phyloP scores from a whole-genome alignment of 1,140 invertebrate genomes.

The Drosophila nebulosa region DNA sequence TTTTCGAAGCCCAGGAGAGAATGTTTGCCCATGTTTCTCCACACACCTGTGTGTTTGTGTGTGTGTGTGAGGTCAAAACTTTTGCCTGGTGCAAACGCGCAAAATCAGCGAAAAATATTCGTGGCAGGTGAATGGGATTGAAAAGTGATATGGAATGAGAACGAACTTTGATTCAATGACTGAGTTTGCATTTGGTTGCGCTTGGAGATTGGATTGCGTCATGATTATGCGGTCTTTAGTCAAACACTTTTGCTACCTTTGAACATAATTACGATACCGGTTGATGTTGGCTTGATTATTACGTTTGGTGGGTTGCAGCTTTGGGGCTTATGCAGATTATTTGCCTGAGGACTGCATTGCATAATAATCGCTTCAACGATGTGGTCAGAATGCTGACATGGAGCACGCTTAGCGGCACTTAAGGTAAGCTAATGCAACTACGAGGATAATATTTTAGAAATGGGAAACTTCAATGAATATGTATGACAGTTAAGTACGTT shows the following conservation, averaged over 20 bases:
- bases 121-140: slow-evolving; percentile 39
- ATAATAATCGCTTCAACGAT: background rate
- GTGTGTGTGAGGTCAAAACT: slow-evolving; percentile 30
- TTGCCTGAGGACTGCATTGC: background rate
- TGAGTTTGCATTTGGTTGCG: background rate
- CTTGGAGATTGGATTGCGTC: slow-evolving; percentile 22
- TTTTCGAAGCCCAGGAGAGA: slow-evolving; percentile 28
- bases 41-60: background rate
- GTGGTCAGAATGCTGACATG: background rate
- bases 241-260: slow-evolving; percentile 32
- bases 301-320: slow-evolving; percentile 11
- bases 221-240: slow-evolving; percentile 49
- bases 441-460: background rate
- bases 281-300: slow-evolving; percentile 31
- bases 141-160: slow-evolving; percentile 16
- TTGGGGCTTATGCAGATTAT: slow-evolving; percentile 13
- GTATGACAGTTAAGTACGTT: slow-evolving; percentile 1
- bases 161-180: background rate
- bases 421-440: background rate
- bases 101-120: slow-evolving; percentile 64
- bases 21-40: slow-evolving; percentile 36
- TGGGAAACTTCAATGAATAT: background rate
- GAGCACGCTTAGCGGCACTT: background rate
- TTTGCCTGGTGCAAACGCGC: slow-evolving; percentile 47
- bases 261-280: slow-evolving; percentile 36